These are phyloP conservation scores for Crocuta crocuta DNA, from an alignment of 2,113 vertebrate genomes.

Conservation along the genomic window DNA sequence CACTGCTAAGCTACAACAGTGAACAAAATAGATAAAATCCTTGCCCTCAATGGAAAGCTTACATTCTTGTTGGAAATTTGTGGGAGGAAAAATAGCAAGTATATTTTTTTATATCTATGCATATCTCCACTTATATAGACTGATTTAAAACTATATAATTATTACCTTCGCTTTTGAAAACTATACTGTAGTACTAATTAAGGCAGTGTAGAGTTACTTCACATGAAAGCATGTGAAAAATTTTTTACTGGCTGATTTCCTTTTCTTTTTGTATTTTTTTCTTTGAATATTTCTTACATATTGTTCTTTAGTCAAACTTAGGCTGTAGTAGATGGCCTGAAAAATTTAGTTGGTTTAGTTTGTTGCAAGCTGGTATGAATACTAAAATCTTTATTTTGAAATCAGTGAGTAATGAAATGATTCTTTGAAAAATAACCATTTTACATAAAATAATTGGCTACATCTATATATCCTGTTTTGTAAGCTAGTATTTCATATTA, in stretches of 20 bases:
- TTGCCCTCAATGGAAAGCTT: not conserved
- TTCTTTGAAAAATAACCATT: not conserved
- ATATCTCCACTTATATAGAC: not conserved
- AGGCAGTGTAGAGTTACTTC: not conserved
- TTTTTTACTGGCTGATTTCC: constrained; percentile 5
- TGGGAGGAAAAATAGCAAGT: not conserved
- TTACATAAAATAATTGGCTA: not conserved
- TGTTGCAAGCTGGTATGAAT: not conserved
- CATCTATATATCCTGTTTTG: not conserved
- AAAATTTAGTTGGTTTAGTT: constrained; percentile 23
- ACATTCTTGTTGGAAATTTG: not conserved
- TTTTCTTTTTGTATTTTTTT: constrained; percentile 4
- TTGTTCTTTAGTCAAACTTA: constrained; percentile 13
- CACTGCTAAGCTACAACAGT: not conserved
- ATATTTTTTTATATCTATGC: not conserved
- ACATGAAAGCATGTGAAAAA: not conserved
- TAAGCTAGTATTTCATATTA: not conserved
- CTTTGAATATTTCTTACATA: not conserved
- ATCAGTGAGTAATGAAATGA: not conserved
- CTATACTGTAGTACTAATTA: constrained; percentile 4
- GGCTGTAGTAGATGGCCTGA: not conserved
- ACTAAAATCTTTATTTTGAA: not conserved
- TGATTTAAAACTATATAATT: not conserved
- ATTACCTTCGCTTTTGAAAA: constrained; percentile 10
- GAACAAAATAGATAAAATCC: not conserved